Base-by-base conservation (phyloP, 2,888 invertebrate genomes). In the Callosobruchus maculatus region DNA sequence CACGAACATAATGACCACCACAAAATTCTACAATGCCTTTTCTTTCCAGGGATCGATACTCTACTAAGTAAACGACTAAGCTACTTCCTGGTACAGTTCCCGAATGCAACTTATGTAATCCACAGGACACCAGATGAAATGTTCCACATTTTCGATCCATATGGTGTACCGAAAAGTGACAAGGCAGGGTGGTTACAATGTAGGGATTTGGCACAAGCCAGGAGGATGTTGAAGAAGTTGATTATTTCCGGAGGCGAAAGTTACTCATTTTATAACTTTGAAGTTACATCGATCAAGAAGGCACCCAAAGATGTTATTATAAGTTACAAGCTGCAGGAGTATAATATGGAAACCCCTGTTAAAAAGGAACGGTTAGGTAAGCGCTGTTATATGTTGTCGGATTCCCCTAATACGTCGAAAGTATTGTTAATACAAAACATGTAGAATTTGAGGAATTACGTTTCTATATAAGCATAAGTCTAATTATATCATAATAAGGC, bases 111-210 rank as follows among this genome's bases (percentile, higher is more conserved):
- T 78, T 88, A 90, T 83, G 91, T 91, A 0, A 83, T 93, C 22
- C 90, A 90, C 77, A 89, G 89, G 75, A 72, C 78, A 18, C 84
- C 85, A 0, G 90, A 90, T 70, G 89, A 90, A 13, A 88, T 85
- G 73, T 91, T 87, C 78, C 91, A 93, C 80, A 81, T 93, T 0
- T 93, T 92, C 80, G 92, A 92, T 83, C 90, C 92, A 0, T 92
- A 92, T 79, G 82, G 81, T 7, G 74, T 79, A 18, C 76, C 78
- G 2, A 70, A 76, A 72, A n/a, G 71, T 68, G 70, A 80, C 70
- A 71, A 81, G 86, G 89, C 89, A 0, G 84, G 88, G 0, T 90
- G 90, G 90, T 88, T 89, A 0, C 80, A 88, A 70, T 89, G 87
- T 79, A 85, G 85, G 5, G 85, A 84, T n/a, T 74, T 88, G 72